These are phyloP conservation scores for Bryconaethiops microstoma DNA, from an alignment of 2,797 vertebrate genomes.

Conservation along the genomic window DNA sequence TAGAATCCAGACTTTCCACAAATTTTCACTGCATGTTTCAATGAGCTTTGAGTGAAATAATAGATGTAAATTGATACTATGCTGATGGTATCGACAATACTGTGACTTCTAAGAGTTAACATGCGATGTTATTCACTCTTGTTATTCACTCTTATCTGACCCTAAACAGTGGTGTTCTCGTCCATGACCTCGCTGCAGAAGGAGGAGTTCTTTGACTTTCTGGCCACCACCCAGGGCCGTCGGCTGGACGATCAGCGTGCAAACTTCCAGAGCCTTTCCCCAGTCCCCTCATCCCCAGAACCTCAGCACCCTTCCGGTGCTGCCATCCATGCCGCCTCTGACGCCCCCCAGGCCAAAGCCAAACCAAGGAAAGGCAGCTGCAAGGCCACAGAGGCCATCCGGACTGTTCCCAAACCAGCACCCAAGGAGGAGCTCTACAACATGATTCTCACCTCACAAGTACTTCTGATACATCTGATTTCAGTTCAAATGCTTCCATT, in stretches of 20 bases:
- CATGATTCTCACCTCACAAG: constrained; percentile 86
- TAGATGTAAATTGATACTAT: neutral
- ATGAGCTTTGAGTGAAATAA: neutral
- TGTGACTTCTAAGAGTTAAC: neutral
- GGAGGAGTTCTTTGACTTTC: constrained; percentile 85
- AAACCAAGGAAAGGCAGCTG: constrained; percentile 76
- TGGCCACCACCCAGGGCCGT: constrained; percentile 82
- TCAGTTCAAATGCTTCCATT: neutral
- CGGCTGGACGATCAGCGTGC: constrained; percentile 87
- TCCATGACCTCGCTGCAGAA: constrained; percentile 88
- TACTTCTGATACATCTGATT: constrained; percentile 56
- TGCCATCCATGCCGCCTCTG: neutral
- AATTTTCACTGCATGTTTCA: too few species aligned
- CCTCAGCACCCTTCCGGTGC: constrained; percentile 64
- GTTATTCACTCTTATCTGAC: constrained; percentile 3
- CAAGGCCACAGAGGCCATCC: constrained; percentile 66
- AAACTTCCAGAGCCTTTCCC: constrained; percentile 63
- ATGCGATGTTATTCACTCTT: neutral
- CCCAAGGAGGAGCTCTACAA: constrained; percentile 85
- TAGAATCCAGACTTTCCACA: too few species aligned
- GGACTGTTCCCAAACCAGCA: constrained; percentile 52
- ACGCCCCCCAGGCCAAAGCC: constrained; percentile 58
- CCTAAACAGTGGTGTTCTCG: constrained; percentile 75
- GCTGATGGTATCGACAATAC: neutral
- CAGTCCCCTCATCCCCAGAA: neutral